Evolutionary conservation across 2,888 invertebrate genomes (phyloP).

Genomic region (Ochlodes sylvanus): DNA sequence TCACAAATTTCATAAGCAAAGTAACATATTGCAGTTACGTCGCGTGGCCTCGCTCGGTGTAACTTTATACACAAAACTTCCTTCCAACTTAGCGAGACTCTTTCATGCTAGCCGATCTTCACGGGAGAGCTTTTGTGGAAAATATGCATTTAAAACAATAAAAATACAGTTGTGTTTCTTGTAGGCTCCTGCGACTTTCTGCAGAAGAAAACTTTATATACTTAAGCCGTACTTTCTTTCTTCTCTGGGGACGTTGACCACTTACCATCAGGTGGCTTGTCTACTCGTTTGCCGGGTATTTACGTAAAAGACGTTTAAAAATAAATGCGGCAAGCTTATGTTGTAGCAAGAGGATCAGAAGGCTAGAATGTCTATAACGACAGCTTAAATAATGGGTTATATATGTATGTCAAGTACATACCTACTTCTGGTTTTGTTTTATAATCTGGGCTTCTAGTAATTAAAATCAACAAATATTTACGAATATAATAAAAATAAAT

Average conservation of each 20-base stretch:
- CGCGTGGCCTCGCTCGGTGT: constrained; percentile 20
- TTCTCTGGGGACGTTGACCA: too few species aligned
- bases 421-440: too few species aligned
- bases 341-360: background rate
- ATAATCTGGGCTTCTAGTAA: too few species aligned
- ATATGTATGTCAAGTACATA: too few species aligned
- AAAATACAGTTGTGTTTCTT: constrained; percentile 70
- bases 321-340: background rate
- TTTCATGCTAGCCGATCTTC: constrained; percentile 37
- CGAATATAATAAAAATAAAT: too few species aligned
- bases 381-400: too few species aligned
- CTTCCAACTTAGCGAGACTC: constrained; percentile 24
- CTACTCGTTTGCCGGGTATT: too few species aligned
- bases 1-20: constrained; percentile 39
- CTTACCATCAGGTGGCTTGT: too few species aligned
- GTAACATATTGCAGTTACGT: constrained; percentile 38
- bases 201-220: constrained; percentile 45
- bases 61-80: constrained; percentile 32
- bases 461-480: too few species aligned
- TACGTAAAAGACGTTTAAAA: too few species aligned
- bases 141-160: constrained; percentile 80
- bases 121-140: constrained; percentile 57
- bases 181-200: constrained; percentile 74
- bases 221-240: too few species aligned
- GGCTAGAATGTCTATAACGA: too few species aligned